Base-by-base conservation (phyloP, 2,797 vertebrate species). In the Gallirallus australis region DNA sequence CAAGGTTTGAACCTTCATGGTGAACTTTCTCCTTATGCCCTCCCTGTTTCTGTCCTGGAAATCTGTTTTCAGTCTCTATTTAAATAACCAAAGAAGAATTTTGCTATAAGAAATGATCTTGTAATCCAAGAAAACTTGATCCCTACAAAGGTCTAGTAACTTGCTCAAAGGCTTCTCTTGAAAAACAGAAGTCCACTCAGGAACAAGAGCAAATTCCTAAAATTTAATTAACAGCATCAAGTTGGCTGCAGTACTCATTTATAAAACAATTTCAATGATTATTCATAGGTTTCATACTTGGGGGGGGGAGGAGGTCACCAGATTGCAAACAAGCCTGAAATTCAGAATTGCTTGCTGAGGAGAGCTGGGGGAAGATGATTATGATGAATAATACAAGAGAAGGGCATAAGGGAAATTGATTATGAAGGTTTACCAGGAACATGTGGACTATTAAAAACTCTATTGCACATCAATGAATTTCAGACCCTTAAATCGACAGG, bases 391-490 rank as follows among this genome's bases (percentile, higher is more conserved):
- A 92, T 37, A 15, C 15, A 80, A 68, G 59, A 90, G 81, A 71
- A 71, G 28, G 79, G 77, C 48, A 66, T 79, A 93, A 96, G 80
- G 66, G 59, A 94, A 95, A 97, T 94, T 90, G 95, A 96, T 97
- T 92, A 66, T 75, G 81, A 91, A 91, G 83, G 82, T 91, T 95
- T 90, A 77, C 86, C 42, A 73, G 94, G 87, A 94, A 91, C 89
- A 86, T n/a, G 73, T 53, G 78, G 83, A 68, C 89, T 82, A 78
- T 95, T 97, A 93, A 95, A 94, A 83, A 35, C 42, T 56, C 82
- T 82, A 57, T 27, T 59, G 78, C 88, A 71, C 91, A 92, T 88
- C 79, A 71, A 64, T 94, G 91, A 69, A 72, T 94, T 94, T 82
- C 77, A 88, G 52, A 47, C 64, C 70, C 71, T 93, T 75, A 76